phyloP scores from a whole-genome alignment of 1,140 invertebrate genomes.

The Sitophilus oryzae region DNA sequence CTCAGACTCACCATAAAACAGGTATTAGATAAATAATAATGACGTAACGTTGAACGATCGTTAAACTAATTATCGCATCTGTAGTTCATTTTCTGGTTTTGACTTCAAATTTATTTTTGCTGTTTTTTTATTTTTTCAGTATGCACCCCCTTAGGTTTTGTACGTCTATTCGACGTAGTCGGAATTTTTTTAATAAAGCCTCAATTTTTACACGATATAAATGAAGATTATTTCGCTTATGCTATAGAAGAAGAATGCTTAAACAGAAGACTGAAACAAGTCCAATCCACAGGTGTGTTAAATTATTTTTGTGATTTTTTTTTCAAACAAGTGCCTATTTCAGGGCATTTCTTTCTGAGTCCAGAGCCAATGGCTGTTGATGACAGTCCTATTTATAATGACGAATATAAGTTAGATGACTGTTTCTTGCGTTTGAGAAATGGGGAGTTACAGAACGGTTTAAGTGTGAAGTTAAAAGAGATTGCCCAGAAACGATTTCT shows the following conservation, averaged over 20 bases:
- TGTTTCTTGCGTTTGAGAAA: constrained; percentile 57
- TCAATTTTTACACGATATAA: constrained; percentile 81
- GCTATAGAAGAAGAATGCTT: constrained; percentile 78
- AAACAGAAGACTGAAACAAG: constrained; percentile 63
- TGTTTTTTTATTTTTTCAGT: constrained; percentile 64
- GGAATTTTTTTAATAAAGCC: constrained; percentile 87
- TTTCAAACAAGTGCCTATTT: not conserved
- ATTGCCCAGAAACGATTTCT: constrained; percentile 52
- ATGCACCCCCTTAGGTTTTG: constrained; percentile 91
- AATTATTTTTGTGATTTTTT: constrained; percentile 40
- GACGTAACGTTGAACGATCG: too few relatives aligned
- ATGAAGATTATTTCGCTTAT: constrained; percentile 81
- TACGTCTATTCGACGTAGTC: constrained; percentile 83
- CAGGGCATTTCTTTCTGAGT: constrained; percentile 49
- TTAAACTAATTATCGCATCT: too few relatives aligned
- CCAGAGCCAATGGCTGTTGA: constrained; percentile 60
- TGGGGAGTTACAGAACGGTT: constrained; percentile 58
- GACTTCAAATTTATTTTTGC: too few relatives aligned
- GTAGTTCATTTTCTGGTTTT: too few relatives aligned
- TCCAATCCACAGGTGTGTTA: constrained; percentile 55
- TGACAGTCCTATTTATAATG: constrained; percentile 43
- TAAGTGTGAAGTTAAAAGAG: constrained; percentile 54
- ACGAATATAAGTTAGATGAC: constrained; percentile 65
- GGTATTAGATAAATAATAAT: too few relatives aligned
- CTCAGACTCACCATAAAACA: too few relatives aligned